Base-by-base conservation (phyloP, 2,888 invertebrate genomes). In the Dynastes grantii region DNA sequence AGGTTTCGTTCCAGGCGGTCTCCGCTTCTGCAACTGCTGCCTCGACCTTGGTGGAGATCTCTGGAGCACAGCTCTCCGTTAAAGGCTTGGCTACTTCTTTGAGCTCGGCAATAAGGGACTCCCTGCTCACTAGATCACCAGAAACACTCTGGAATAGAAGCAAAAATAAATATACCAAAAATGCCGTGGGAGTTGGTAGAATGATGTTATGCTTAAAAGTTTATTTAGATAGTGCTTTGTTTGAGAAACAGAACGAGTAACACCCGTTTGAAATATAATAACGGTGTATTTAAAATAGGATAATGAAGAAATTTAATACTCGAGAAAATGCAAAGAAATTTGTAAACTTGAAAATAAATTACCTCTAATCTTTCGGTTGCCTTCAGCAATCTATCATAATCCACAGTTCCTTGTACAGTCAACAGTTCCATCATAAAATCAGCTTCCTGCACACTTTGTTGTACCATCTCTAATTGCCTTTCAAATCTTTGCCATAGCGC, bases 351-450 rank as follows among this genome's bases (percentile, higher is more conserved):
- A n/a, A 53, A 53, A n/a, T 53, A 13, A 90, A 92, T 92, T 84
- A 96, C 96, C 94, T 96, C 95, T 78, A 96, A 91, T 85, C 96
- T 91, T 88, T 96, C 95, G 0, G 96, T 96, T 61, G 96, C 96
- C 86, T 95, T 96, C 76, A 94, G 90, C 78, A 96, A 89, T 8
- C 96, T 91, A 81, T 95, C 95, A 85, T 96, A 96, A 87, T 96
- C 96, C 16, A 96, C 95, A 80, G 94, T 94, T 0, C 95, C 96
- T 86, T 96, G 96, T 0, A 96, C 94, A 0, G 95, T 95, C 13
- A 96, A 90, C 79, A 96, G 89, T 82, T 96, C 96, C 90, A 95
- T 95, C 95, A 96, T 95, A 84, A 95, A 96, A 87, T 96, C 96
- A 0, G 96, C 95, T 84, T 96, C 96, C 77, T 95, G 92, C 0